Evolutionary conservation across 2,113 vertebrate genomes (phyloP).

Genomic region (Perca fluviatilis): DNA sequence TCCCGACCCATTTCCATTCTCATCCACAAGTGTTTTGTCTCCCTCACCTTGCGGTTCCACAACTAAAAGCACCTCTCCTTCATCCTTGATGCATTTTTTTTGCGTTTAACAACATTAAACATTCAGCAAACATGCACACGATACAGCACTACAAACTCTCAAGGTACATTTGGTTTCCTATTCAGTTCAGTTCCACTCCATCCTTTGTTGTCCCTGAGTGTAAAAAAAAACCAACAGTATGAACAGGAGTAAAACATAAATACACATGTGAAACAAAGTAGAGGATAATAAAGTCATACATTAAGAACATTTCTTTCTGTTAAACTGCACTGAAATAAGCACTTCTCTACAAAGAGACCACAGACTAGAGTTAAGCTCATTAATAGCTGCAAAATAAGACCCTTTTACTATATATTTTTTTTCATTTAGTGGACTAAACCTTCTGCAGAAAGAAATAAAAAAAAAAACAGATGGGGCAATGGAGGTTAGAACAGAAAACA

Average conservation of each 20-base stretch:
- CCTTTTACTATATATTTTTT: constrained; percentile 3
- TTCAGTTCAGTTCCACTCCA: constrained; percentile 23
- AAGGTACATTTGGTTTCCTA: constrained; percentile 48
- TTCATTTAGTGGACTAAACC: constrained; percentile 6
- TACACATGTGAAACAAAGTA: constrained; percentile 32
- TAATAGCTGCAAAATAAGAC: constrained; percentile 18
- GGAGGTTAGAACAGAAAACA: constrained; percentile 8
- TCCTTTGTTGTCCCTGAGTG: constrained; percentile 40
- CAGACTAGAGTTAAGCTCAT: constrained; percentile 5
- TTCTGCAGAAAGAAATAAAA: neutral
- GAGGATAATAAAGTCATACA: neutral
- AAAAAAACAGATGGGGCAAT: neutral
- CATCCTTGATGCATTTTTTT: constrained; percentile 58
- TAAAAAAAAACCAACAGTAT: neutral
- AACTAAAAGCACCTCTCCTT: constrained; percentile 70
- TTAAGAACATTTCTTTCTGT: constrained; percentile 1
- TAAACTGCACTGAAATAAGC: constrained; percentile 8
- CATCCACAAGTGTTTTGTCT: constrained; percentile 84
- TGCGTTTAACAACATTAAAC: constrained; percentile 52
- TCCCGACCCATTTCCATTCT: constrained; percentile 88
- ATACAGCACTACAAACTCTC: constrained; percentile 33
- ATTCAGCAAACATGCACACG: constrained; percentile 11
- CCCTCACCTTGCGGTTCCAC: constrained; percentile 75
- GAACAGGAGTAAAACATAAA: constrained; percentile 13
- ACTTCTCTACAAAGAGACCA: constrained; percentile 13